Percentiles rank a stretch among this genome's conserved stretches.
These are phyloP conservation scores for Calameuta filiformis DNA, from an alignment of 2,888 invertebrate genomes.

Conservation along the genomic window DNA sequence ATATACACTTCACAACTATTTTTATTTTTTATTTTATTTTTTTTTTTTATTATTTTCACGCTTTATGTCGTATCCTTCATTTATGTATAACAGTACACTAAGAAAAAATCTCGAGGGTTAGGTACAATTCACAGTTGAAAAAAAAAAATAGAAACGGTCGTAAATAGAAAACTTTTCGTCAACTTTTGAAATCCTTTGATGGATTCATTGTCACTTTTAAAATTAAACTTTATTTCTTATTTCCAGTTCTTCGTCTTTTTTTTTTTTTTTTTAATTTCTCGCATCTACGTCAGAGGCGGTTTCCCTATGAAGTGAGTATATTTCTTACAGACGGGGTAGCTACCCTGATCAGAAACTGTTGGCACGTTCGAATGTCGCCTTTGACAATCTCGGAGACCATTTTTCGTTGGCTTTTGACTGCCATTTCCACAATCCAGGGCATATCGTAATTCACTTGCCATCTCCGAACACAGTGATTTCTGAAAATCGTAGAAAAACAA, in stretches of 20 bases:
- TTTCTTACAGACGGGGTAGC: slow-evolving; percentile 44
- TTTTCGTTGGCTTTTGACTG: slow-evolving; percentile 40
- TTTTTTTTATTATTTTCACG: background rate
- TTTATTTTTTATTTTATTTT: background rate
- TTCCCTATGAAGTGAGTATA: slow-evolving; percentile 54
- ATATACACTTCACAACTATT: background rate
- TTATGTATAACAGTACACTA: background rate
- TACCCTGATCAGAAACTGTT: slow-evolving; percentile 47
- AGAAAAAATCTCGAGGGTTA: background rate
- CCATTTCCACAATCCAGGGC: slow-evolving; percentile 73
- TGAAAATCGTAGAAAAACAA: slow-evolving; percentile 56
- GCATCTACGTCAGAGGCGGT: slow-evolving; percentile 47
- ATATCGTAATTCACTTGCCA: slow-evolving; percentile 78
- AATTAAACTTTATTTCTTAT: slow-evolving; percentile 7
- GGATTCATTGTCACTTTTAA: slow-evolving; percentile 4
- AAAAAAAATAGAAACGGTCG: background rate
- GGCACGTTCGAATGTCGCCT: slow-evolving; percentile 43
- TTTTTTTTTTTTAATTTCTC: background rate
- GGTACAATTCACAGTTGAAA: slow-evolving; percentile 4
- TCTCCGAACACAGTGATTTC: slow-evolving; percentile 79
- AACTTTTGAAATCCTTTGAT: background rate
- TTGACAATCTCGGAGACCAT: slow-evolving; percentile 36
- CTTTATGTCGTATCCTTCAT: background rate
- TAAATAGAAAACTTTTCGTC: background rate
- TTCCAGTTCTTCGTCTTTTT: background rate